phyloP scores from a whole-genome alignment of 2,113 vertebrate genomes.

The Psilopsiagon aymara region DNA sequence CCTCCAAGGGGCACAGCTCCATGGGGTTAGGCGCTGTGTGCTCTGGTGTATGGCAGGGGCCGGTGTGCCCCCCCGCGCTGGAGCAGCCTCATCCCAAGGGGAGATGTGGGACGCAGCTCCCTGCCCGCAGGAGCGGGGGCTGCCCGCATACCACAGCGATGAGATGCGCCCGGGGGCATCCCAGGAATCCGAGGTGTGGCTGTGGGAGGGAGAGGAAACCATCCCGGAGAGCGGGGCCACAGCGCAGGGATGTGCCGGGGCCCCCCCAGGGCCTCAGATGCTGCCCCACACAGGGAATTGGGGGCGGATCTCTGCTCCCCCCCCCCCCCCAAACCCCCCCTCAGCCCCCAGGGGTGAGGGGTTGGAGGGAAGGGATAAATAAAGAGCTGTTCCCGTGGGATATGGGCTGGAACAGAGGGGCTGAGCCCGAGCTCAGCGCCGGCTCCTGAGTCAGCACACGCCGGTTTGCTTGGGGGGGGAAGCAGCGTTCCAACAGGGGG shows the following conservation, averaged over 20 bases:
- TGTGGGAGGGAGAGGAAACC: no score
- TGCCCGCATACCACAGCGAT: no score
- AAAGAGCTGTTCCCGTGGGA: background rate
- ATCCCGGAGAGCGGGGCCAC: no score
- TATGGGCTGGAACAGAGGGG: background rate
- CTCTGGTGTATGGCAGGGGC: background rate
- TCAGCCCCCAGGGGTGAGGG: no score
- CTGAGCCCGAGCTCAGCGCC: background rate
- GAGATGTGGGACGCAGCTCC: background rate
- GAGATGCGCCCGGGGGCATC: no score
- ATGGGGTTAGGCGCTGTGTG: no score
- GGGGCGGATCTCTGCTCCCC: no score
- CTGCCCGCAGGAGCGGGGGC: background rate
- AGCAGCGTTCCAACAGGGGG: fast-evolving
- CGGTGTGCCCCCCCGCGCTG: background rate
- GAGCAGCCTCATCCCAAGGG: fast-evolving
- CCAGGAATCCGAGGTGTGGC: background rate
- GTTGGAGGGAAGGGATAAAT: background rate
- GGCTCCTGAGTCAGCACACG: conserved; percentile 16
- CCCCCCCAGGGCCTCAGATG: no score
- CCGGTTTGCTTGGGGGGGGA: background rate
- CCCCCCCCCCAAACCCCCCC: no score
- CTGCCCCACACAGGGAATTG: no score
- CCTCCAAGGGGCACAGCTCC: background rate
- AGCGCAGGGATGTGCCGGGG: no score